These are phyloP conservation scores for Siniperca knerii DNA, from an alignment of 2,113 vertebrate genomes.

Conservation along the genomic window DNA sequence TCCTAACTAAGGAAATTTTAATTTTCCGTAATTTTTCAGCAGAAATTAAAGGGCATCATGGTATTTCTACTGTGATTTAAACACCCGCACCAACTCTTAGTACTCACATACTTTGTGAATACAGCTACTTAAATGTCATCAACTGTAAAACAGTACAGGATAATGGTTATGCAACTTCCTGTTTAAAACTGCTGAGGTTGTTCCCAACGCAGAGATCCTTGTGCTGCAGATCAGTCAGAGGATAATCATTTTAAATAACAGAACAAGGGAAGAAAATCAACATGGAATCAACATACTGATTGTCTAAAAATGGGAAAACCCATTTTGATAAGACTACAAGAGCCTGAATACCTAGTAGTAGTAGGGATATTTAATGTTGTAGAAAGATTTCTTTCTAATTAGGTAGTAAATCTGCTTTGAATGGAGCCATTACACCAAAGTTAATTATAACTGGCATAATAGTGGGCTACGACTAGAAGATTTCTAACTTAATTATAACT, in stretches of 20 bases:
- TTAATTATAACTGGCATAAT: not conserved
- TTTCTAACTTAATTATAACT: not conserved
- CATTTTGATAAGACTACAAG: not conserved
- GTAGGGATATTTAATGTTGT: not conserved
- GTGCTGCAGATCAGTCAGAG: not conserved
- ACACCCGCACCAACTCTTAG: not conserved
- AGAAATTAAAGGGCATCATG: not conserved
- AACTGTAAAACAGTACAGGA: constrained; percentile 23
- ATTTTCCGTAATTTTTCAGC: not conserved
- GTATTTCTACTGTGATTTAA: not conserved
- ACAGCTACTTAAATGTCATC: not conserved
- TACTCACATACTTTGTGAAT: not conserved
- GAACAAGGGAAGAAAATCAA: not conserved
- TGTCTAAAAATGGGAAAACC: not conserved
- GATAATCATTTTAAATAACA: not conserved
- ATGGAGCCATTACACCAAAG: not conserved
- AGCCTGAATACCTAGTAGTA: not conserved
- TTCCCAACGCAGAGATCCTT: not conserved
- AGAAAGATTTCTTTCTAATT: not conserved
- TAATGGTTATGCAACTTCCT: constrained; percentile 63
- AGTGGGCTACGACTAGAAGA: not conserved
- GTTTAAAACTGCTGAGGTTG: constrained; percentile 47
- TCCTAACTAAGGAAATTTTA: not conserved
- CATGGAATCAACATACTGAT: not conserved
- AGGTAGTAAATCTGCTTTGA: not conserved